These are phyloP conservation scores for Oegoconia quadripuncta DNA, from an alignment of 2,888 invertebrate species.

Conservation along the genomic window DNA sequence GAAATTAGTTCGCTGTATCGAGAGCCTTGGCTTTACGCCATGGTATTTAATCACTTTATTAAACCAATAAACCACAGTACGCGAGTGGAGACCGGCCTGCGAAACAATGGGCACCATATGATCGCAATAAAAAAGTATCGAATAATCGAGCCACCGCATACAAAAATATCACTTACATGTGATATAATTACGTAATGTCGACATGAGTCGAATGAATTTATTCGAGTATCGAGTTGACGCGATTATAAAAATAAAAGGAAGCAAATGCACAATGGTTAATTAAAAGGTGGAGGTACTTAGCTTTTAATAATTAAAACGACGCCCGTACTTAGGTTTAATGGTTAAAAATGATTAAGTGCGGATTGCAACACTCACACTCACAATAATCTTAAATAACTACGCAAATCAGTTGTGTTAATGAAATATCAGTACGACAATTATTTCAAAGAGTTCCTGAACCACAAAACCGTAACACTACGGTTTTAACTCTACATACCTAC, in stretches of 20 bases:
- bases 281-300: conserved; percentile 38
- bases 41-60: conserved; percentile 68
- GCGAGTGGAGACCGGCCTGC: conserved; percentile 40
- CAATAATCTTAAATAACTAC: no score
- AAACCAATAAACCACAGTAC: conserved; percentile 52
- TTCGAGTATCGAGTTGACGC: conserved; percentile 25
- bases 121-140: conserved; percentile 60
- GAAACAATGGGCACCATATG: conserved; percentile 57
- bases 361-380: conserved; percentile 13
- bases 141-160: conserved; percentile 45
- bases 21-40: conserved; percentile 47
- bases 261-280: conserved; percentile 57
- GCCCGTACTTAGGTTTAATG: conserved; percentile 37
- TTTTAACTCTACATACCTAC: no score
- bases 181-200: conserved; percentile 54
- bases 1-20: conserved; percentile 56
- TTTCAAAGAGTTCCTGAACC: no score
- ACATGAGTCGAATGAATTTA: conserved; percentile 44
- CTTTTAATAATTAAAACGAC: conserved; percentile 42
- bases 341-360: conserved; percentile 39
- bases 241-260: conserved; percentile 29
- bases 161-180: conserved; percentile 45
- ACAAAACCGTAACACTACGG: background rate
- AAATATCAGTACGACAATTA: no score
- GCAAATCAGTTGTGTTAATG: no score